These are phyloP conservation scores for Oreochromis mossambicus DNA, from an alignment of 2,797 vertebrate species.

Conservation along the genomic window DNA sequence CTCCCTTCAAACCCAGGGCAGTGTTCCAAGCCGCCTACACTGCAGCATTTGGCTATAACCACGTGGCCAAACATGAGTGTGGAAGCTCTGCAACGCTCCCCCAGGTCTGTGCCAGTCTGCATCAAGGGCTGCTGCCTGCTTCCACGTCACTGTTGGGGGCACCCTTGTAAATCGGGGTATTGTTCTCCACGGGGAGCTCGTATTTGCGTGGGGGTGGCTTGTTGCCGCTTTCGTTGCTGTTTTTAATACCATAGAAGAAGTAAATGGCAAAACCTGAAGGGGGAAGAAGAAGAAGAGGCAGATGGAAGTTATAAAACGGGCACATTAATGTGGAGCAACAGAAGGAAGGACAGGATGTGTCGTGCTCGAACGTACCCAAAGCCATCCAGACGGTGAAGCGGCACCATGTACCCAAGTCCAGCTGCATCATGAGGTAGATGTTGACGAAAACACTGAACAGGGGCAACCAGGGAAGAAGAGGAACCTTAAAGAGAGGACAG, in stretches of 20 bases:
- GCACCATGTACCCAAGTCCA: constrained; percentile 83
- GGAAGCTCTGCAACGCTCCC: not conserved
- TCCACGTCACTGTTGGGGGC: constrained; percentile 66
- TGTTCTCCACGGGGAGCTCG: constrained; percentile 54
- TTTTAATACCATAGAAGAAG: constrained; percentile 87
- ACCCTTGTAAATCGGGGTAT: constrained; percentile 70
- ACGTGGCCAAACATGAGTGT: constrained; percentile 1
- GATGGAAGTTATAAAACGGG: not conserved
- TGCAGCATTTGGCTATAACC: not conserved
- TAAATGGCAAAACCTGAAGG: constrained; percentile 88
- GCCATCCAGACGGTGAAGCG: constrained; percentile 89
- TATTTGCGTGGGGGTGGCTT: constrained; percentile 54
- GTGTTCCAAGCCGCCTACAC: constrained; percentile 25
- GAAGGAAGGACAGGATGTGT: not conserved
- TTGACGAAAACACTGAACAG: constrained; percentile 92
- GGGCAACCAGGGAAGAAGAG: constrained; percentile 86
- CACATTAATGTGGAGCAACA: not conserved
- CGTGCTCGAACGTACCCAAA: constrained; percentile 71
- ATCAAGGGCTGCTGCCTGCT: constrained; percentile 64
- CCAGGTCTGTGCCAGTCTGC: not conserved
- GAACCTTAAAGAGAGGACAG: constrained; percentile 77
- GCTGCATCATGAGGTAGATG: constrained; percentile 96
- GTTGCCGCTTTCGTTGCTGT: constrained; percentile 81
- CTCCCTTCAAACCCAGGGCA: constrained; percentile 15
- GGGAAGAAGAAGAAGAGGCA: not conserved